These are phyloP conservation scores for Polypedilum pembai DNA, from an alignment of 1,140 invertebrate genomes.

Conservation along the genomic window DNA sequence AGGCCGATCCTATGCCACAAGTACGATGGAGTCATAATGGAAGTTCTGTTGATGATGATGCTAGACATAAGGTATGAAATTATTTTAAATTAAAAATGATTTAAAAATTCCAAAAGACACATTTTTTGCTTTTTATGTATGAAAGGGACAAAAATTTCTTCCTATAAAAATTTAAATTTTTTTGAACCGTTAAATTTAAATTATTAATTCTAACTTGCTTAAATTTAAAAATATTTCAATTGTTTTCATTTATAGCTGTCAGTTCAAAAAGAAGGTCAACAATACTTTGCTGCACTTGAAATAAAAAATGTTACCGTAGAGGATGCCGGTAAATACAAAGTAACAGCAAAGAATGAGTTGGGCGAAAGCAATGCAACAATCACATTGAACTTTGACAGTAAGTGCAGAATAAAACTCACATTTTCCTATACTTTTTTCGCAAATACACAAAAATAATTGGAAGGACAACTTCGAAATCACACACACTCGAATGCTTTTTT, in stretches of 20 bases:
- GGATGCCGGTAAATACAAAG: constrained; percentile 95
- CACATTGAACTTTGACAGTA: constrained; percentile 96
- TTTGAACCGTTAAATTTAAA: no score
- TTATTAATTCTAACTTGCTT: no score
- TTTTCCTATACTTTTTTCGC: not conserved
- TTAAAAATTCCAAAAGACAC: constrained; percentile 22
- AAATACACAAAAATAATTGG: not conserved
- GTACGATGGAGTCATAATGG: constrained; percentile 90
- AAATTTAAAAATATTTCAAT: constrained; percentile 23
- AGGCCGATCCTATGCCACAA: constrained; percentile 84
- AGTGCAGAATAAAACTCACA: constrained; percentile 47
- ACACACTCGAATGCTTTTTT: constrained; percentile 8
- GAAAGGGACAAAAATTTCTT: no score
- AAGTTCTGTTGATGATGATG: constrained; percentile 61
- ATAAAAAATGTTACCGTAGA: constrained; percentile 90
- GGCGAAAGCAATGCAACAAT: constrained; percentile 94
- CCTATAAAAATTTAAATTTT: no score
- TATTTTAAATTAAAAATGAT: constrained; percentile 29
- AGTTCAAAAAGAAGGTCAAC: constrained; percentile 84
- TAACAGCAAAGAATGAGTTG: constrained; percentile 91
- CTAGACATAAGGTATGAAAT: constrained; percentile 68
- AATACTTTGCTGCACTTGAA: constrained; percentile 85
- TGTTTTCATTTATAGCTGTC: constrained; percentile 57
- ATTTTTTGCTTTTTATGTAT: no score
- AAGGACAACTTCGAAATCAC: not conserved